These are phyloP conservation scores for Papilio demoleus DNA, from an alignment of 2,888 invertebrate species.

Conservation along the genomic window DNA sequence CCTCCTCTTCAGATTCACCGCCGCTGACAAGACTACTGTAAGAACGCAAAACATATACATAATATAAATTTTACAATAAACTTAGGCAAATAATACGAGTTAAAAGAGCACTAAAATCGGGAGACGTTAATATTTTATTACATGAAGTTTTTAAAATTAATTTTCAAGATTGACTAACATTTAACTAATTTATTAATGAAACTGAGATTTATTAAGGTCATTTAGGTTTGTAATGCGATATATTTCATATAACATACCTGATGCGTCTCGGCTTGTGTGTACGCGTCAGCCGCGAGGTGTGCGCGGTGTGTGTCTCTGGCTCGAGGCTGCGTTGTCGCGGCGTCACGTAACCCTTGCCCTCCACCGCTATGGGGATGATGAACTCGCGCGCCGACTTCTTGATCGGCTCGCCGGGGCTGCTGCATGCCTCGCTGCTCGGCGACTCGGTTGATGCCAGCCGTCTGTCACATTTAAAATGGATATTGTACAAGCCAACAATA, in stretches of 20 bases:
- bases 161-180: no score
- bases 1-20: slow-evolving; percentile 88
- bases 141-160: no score
- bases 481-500: no score
- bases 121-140: no score
- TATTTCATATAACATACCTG: no score
- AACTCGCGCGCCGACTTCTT: slow-evolving; percentile 95
- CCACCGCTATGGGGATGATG: slow-evolving; percentile 96
- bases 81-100: no score
- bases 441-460: slow-evolving; percentile 86
- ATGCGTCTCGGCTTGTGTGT: slow-evolving; percentile 84
- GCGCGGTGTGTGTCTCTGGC: slow-evolving; percentile 82
- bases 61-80: no score
- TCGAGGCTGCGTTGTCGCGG: slow-evolving; percentile 89
- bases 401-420: slow-evolving; percentile 85
- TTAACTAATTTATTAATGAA: no score
- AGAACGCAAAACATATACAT: slow-evolving; percentile 49
- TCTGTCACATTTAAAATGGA: slow-evolving; percentile 50
- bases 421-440: slow-evolving; percentile 80
- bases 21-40: slow-evolving; percentile 86
- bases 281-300: slow-evolving; percentile 68
- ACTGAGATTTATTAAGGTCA: no score
- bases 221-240: no score
- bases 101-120: background rate
- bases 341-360: slow-evolving; percentile 93